These are phyloP conservation scores for Gambusia affinis DNA, from an alignment of 2,113 vertebrate genomes.

Conservation along the genomic window DNA sequence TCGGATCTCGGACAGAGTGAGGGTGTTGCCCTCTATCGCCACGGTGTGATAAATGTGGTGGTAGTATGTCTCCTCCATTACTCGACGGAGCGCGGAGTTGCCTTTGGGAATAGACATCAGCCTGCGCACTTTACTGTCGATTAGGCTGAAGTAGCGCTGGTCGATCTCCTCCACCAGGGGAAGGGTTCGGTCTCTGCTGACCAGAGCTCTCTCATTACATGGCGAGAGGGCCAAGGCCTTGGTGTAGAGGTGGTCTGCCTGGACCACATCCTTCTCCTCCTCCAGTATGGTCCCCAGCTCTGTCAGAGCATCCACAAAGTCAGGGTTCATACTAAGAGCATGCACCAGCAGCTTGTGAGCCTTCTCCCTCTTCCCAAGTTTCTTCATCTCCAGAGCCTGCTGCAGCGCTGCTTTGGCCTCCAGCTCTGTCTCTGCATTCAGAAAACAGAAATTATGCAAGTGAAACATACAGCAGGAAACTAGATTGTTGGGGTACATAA, in stretches of 20 bases:
- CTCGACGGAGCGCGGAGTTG: slow-evolving; percentile 88
- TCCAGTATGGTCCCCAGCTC: slow-evolving; percentile 94
- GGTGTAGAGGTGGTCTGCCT: slow-evolving; percentile 93
- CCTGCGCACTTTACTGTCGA: slow-evolving; percentile 93
- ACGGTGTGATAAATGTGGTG: slow-evolving; percentile 99
- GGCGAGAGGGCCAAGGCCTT: slow-evolving; percentile 91
- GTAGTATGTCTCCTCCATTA: slow-evolving; percentile 98
- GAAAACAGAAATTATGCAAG: background rate
- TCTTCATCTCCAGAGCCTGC: slow-evolving; percentile 96
- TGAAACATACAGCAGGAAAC: background rate
- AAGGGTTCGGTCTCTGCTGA: slow-evolving; percentile 89
- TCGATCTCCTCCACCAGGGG: slow-evolving; percentile 97
- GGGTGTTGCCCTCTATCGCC: slow-evolving; percentile 96
- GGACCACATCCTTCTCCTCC: slow-evolving; percentile 94
- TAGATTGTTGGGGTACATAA: background rate
- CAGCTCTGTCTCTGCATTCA: slow-evolving; percentile 82
- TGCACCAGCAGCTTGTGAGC: slow-evolving; percentile 93
- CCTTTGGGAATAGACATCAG: slow-evolving; percentile 97
- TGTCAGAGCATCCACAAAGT: slow-evolving; percentile 90
- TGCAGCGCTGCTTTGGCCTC: slow-evolving; percentile 91
- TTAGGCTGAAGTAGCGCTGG: slow-evolving; percentile 91
- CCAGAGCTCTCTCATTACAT: slow-evolving; percentile 88
- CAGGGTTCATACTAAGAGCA: slow-evolving; percentile 91
- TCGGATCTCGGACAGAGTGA: slow-evolving; percentile 92
- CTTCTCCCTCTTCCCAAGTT: slow-evolving; percentile 91